Evolutionary conservation across 2,888 invertebrate species (phyloP).

Genomic region (Metalampra italica): DNA sequence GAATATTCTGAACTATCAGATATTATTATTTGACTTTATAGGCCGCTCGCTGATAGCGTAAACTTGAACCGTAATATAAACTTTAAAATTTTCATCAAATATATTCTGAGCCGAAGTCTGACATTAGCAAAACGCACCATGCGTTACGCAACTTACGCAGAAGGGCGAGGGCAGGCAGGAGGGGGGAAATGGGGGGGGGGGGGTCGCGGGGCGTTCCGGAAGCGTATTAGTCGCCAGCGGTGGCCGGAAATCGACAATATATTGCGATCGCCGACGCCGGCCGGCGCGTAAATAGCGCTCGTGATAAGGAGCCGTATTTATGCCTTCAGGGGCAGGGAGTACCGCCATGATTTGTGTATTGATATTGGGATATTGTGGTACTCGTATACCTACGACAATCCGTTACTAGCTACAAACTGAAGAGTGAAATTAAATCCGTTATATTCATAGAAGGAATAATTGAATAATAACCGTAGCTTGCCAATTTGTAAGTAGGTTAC

Average conservation of each 20-base stretch:
- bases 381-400: too few species aligned
- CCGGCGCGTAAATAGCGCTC: slow-evolving; percentile 48
- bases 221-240: slow-evolving; percentile 71
- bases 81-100: too few species aligned
- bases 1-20: too few species aligned
- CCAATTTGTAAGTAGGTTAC: too few species aligned
- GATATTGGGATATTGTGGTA: neutral
- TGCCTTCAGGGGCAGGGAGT: slow-evolving; percentile 25
- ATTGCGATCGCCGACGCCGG: slow-evolving; percentile 44
- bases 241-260: slow-evolving; percentile 71
- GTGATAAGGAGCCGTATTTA: slow-evolving; percentile 44
- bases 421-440: too few species aligned
- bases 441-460: too few species aligned
- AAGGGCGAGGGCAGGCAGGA: slow-evolving; percentile 36
- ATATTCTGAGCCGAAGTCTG: neutral
- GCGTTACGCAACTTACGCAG: slow-evolving; percentile 30
- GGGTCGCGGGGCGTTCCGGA: slow-evolving; percentile 59
- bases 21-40: too few species aligned
- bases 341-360: slow-evolving; percentile 25
- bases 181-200: slow-evolving; percentile 35
- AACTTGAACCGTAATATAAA: too few species aligned
- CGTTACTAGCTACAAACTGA: too few species aligned
- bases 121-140: neutral
- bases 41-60: too few species aligned
- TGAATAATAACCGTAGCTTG: too few species aligned